A percentile compares a stretch with the other conserved stretches of the same genome.
phyloP scores from a whole-genome alignment of 2,888 invertebrate genomes.

The Mechanitis mazaeus region DNA sequence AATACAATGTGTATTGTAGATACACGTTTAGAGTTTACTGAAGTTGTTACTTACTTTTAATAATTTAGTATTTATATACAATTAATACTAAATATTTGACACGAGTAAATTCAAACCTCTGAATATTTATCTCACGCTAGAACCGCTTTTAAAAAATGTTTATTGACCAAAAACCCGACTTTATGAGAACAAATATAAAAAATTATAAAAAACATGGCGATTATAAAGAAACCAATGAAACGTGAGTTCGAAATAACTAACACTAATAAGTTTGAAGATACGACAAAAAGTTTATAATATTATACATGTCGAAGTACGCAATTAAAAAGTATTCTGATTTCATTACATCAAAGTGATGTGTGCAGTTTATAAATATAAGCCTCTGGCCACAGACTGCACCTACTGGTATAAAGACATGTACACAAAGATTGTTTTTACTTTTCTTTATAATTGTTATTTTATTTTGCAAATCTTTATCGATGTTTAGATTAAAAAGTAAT shows the following conservation, averaged over 20 bases:
- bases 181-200: neutral
- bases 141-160: too few relatives aligned
- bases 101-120: too few relatives aligned
- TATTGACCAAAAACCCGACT: neutral
- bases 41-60: too few relatives aligned
- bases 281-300: neutral
- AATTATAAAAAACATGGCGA: neutral
- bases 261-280: neutral
- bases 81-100: too few relatives aligned
- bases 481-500: constrained; percentile 14
- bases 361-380: neutral
- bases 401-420: too few relatives aligned
- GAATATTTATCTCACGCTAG: too few relatives aligned
- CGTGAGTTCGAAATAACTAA: neutral
- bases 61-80: too few relatives aligned
- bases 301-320: neutral
- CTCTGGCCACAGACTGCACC: neutral
- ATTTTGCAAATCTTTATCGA: constrained; percentile 1
- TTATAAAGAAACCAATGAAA: constrained; percentile 1
- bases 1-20: neutral
- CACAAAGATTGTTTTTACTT: too few relatives aligned
- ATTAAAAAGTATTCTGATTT: neutral
- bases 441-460: too few relatives aligned
- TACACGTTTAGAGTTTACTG: neutral
- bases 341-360: neutral